Conservation (phyloP, 2,888 invertebrate species). For the Sphinx pinastri region DNA sequence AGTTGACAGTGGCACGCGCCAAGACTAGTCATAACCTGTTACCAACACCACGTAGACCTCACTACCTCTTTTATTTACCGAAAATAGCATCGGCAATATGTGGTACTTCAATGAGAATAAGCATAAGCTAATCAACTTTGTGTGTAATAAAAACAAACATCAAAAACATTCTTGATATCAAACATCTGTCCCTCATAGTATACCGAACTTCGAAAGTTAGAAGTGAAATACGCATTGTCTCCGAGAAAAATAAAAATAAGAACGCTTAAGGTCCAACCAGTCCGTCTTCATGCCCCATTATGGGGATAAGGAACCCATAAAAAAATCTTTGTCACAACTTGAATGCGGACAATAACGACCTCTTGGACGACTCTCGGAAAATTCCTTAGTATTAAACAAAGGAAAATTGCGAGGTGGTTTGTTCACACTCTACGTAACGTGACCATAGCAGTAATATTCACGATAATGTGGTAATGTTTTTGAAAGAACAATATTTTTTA, state of each 20-base stretch:
- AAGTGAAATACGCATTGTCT: slow-evolving; percentile 2
- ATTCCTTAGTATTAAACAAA: slow-evolving; percentile 26
- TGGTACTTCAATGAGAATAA: neutral
- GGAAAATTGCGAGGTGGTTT: slow-evolving; percentile 18
- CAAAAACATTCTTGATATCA: neutral
- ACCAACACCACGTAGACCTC: no score
- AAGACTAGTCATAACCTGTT: no score
- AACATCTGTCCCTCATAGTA: neutral
- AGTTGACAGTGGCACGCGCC: no score
- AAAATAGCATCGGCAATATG: neutral
- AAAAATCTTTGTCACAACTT: slow-evolving; percentile 27
- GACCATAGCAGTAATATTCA: neutral
- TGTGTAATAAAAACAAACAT: neutral
- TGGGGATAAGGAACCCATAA: slow-evolving; percentile 29
- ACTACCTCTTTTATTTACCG: no score
- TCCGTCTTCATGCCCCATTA: slow-evolving; percentile 28
- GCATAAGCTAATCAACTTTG: neutral
- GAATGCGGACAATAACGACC: slow-evolving; percentile 28
- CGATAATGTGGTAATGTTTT: neutral
- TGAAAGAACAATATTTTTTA: no score
- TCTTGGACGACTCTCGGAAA: slow-evolving; percentile 21
- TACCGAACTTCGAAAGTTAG: neutral
- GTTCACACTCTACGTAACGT: slow-evolving; percentile 10
- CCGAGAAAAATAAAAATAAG: slow-evolving; percentile 26
- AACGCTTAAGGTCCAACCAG: slow-evolving; percentile 25